phyloP scores from a whole-genome alignment of 30 jellyfish, hydroid and myxozoan genomes.

The Phacellophora camtschatica region DNA sequence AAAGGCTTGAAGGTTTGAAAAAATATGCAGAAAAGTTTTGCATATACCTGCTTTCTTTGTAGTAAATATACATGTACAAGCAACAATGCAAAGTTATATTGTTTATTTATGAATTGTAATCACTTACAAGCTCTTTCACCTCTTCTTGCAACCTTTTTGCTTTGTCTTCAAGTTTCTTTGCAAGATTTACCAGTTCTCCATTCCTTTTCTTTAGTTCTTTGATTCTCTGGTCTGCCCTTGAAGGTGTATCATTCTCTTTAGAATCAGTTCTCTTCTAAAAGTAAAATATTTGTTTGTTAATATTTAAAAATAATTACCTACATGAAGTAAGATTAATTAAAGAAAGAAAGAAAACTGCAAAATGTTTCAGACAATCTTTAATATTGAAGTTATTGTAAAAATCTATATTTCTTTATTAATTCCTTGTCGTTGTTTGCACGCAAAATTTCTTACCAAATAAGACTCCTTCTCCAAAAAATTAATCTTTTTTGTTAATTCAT shows the following conservation, averaged over 20 bases:
- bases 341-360: too few species aligned
- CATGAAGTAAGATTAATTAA: too few species aligned
- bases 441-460: not conserved
- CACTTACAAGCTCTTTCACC: constrained; percentile 61
- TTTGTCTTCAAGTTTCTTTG: constrained; percentile 86
- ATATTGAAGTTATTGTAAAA: too few species aligned
- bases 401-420: too few species aligned
- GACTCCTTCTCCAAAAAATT: constrained; percentile 19
- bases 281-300: too few species aligned
- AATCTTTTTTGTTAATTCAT: constrained; percentile 25
- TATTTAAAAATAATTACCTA: too few species aligned
- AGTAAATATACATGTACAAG: too few species aligned
- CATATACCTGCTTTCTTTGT: too few species aligned
- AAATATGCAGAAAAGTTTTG: too few species aligned
- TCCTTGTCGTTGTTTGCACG: too few species aligned
- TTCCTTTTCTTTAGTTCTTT: constrained; percentile 74
- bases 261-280: constrained; percentile 31
- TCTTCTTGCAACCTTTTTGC: constrained; percentile 74
- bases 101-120: not conserved
- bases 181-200: constrained; percentile 76
- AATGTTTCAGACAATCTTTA: too few species aligned
- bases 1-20: too few species aligned
- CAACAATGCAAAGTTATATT: not conserved
- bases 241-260: constrained; percentile 29
- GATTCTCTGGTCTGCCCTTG: constrained; percentile 55